Percentiles rank a stretch among this genome's conserved stretches.
These are phyloP conservation scores for Zosterops pallidus DNA, from an alignment of 2,113 vertebrate species.

Conservation along the genomic window DNA sequence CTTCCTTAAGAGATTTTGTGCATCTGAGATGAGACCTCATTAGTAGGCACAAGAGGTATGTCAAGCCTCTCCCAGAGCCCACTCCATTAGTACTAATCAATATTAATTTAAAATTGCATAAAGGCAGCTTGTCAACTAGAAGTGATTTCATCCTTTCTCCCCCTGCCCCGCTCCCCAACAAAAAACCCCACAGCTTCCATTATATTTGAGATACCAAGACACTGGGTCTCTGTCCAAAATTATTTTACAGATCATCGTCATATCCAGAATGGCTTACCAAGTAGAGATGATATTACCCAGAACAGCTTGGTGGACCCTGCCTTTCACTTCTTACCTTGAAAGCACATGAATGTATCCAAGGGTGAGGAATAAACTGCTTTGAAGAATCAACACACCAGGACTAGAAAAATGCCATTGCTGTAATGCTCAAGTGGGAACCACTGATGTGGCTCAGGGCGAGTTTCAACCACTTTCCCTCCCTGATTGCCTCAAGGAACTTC, in stretches of 20 bases:
- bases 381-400: not conserved
- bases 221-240: not conserved
- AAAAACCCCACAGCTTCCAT: not conserved
- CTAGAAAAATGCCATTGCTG: not conserved
- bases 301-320: not conserved
- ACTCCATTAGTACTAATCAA: conserved; percentile 15
- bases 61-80: not conserved
- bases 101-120: conserved; percentile 3
- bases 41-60: not conserved
- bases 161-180: not conserved
- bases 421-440: not conserved
- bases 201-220: not conserved
- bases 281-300: not conserved
- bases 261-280: not conserved
- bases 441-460: not conserved
- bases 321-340: not conserved
- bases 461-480: not conserved
- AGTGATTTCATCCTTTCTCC: not conserved
- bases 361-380: not conserved
- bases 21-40: not conserved
- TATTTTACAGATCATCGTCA: not conserved
- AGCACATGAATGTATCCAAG: not conserved
- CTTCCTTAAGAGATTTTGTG: not conserved
- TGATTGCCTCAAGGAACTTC: conserved; percentile 23
- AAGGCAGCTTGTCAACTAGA: not conserved